A percentile compares a stretch with the other conserved stretches of the same genome.
These are phyloP conservation scores for Oreochromis aureus DNA, from an alignment of 2,113 vertebrate genomes.

Conservation along the genomic window DNA sequence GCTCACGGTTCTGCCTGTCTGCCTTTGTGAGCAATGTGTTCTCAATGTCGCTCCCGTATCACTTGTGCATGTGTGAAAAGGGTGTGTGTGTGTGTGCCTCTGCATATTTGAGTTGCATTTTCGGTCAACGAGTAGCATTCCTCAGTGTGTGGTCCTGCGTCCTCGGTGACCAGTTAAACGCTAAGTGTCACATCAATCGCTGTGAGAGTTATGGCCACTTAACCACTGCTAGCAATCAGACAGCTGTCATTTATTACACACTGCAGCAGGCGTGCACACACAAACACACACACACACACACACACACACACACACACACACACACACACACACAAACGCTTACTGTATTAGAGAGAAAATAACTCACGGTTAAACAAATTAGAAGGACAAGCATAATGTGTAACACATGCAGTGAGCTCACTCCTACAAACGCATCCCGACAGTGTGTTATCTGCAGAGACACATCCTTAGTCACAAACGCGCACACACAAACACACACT, in stretches of 20 bases:
- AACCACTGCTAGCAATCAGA: conserved; percentile 28
- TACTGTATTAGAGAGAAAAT: background rate
- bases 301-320: background rate
- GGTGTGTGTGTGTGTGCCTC: background rate
- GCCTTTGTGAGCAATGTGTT: conserved; percentile 29
- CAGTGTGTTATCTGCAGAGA: background rate
- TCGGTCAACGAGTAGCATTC: background rate
- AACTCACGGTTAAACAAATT: background rate
- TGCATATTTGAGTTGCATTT: conserved; percentile 13
- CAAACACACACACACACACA: background rate
- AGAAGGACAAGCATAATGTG: background rate
- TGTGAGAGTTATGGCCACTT: conserved; percentile 49
- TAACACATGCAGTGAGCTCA: background rate
- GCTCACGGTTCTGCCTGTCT: conserved; percentile 32
- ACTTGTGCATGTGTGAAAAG: background rate
- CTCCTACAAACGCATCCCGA: background rate
- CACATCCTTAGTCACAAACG: background rate
- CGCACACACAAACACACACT: background rate
- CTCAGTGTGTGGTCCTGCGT: background rate
- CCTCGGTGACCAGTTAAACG: conserved; percentile 55
- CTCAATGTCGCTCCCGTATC: background rate
- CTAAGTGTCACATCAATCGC: conserved; percentile 40
- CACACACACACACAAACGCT: background rate
- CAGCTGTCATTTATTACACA: conserved; percentile 47
- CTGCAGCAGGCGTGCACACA: background rate